phyloP scores from a whole-genome alignment of 2,797 vertebrate genomes.

The Alauda arvensis region DNA sequence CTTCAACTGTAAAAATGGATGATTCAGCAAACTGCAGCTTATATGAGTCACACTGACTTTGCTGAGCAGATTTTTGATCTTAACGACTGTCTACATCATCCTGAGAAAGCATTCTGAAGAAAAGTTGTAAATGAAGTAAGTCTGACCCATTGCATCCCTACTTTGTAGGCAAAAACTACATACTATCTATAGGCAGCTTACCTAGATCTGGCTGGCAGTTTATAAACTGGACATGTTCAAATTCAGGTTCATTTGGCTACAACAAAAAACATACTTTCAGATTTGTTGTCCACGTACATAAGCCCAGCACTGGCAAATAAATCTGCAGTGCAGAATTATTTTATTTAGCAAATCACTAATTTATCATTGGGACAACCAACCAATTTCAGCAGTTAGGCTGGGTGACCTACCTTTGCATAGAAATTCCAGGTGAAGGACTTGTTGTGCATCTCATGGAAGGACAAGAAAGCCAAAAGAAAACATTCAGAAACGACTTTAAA shows the following conservation, averaged over 20 bases:
- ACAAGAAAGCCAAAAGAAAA: neutral
- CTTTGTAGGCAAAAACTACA: neutral
- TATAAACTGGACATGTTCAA: neutral
- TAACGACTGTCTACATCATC: neutral
- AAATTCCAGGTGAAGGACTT: neutral
- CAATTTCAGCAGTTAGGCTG: neutral
- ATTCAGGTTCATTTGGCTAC: neutral
- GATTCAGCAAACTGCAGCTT: constrained; percentile 21
- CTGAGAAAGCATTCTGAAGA: neutral
- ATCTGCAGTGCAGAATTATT: neutral
- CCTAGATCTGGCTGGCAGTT: neutral
- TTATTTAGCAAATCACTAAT: neutral
- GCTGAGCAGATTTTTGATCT: constrained; percentile 10
- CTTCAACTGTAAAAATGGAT: constrained; percentile 22
- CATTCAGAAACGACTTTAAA: neutral
- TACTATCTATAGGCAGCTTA: neutral
- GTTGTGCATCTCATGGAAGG: neutral
- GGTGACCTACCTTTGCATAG: neutral
- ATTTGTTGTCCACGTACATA: neutral
- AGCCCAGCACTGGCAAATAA: neutral
- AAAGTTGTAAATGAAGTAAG: neutral
- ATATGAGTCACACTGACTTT: constrained; percentile 1
- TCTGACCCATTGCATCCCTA: neutral
- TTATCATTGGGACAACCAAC: neutral
- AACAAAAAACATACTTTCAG: neutral